phyloP scores from a whole-genome alignment of 2,797 vertebrate species.

The Sarcophilus harrisii region DNA sequence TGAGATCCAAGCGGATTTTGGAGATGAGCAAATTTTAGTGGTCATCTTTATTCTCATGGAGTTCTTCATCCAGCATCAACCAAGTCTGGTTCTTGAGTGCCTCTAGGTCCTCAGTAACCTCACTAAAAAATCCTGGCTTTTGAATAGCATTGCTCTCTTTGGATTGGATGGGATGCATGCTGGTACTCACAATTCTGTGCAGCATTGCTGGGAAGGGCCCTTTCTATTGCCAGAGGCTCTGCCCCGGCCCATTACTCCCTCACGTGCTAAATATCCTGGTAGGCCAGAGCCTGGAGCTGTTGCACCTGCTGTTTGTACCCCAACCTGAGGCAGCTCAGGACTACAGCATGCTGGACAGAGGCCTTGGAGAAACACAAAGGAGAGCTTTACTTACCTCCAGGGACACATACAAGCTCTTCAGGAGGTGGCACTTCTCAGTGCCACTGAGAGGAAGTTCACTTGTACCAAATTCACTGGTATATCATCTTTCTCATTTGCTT shows the following conservation, averaged over 20 bases:
- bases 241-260: constrained; percentile 83
- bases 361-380: constrained; percentile 89
- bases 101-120: constrained; percentile 97
- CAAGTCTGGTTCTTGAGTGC: constrained; percentile 89
- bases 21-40: constrained; percentile 85
- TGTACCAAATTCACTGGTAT: not conserved
- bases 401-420: constrained; percentile 82
- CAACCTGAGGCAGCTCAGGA: constrained; percentile 87
- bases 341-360: constrained; percentile 84
- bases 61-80: constrained; percentile 86
- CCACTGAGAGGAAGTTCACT: constrained; percentile 47
- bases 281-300: constrained; percentile 91
- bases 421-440: constrained; percentile 51
- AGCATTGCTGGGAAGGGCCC: constrained; percentile 90
- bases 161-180: constrained; percentile 67
- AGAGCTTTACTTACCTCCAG: constrained; percentile 86
- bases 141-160: constrained; percentile 87
- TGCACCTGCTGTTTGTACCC: constrained; percentile 89
- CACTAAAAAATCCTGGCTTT: constrained; percentile 82
- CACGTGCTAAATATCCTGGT: constrained; percentile 85
- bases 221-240: constrained; percentile 86
- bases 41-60: constrained; percentile 90
- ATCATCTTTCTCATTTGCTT: not conserved
- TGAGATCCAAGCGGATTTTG: constrained; percentile 69
- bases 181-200: constrained; percentile 93